Conservation (phyloP, 2,797 vertebrate species). For the Kryptolebias ocellatus region DNA sequence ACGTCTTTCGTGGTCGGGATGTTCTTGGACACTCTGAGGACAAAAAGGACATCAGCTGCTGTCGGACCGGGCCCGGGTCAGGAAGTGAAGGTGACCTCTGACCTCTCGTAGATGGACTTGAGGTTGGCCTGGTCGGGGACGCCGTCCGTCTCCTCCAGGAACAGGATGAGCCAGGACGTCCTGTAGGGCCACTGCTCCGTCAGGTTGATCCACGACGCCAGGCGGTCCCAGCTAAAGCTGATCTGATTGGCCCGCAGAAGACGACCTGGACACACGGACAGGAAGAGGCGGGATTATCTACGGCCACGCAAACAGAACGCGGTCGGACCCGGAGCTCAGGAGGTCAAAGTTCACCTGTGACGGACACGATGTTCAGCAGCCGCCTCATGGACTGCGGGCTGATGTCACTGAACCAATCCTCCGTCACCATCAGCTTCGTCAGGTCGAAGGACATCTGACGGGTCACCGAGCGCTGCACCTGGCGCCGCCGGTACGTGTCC, state of each 20-base stretch:
- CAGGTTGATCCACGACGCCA: conserved; percentile 98
- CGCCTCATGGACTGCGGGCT: conserved; percentile 97
- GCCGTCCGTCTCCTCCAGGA: conserved; percentile 92
- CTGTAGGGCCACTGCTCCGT: conserved; percentile 98
- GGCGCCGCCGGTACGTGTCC: conserved; percentile 94
- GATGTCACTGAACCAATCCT: conserved; percentile 98
- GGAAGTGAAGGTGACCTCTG: conserved; percentile 4
- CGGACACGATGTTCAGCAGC: conserved; percentile 95
- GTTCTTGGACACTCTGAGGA: conserved; percentile 91
- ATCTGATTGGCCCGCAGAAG: conserved; percentile 97
- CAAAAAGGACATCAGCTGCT: neutral
- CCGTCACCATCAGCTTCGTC: conserved; percentile 93
- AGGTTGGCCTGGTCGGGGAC: conserved; percentile 90
- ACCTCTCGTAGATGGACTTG: conserved; percentile 96
- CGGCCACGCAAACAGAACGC: too few relatives aligned
- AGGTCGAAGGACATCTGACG: conserved; percentile 97
- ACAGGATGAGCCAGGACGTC: conserved; percentile 95
- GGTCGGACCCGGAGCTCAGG: neutral
- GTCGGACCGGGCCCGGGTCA: neutral
- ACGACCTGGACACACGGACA: conserved; percentile 79
- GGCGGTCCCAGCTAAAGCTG: conserved; percentile 94
- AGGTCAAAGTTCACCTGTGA: conserved; percentile 83
- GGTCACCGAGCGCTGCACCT: conserved; percentile 92
- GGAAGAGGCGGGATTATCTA: neutral
- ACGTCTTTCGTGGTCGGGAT: conserved; percentile 98